Evolutionary conservation across 2,888 invertebrate genomes (phyloP), one percentile per base, ranked within the genome.

Genomic region (Cybosia mesomella): DNA sequence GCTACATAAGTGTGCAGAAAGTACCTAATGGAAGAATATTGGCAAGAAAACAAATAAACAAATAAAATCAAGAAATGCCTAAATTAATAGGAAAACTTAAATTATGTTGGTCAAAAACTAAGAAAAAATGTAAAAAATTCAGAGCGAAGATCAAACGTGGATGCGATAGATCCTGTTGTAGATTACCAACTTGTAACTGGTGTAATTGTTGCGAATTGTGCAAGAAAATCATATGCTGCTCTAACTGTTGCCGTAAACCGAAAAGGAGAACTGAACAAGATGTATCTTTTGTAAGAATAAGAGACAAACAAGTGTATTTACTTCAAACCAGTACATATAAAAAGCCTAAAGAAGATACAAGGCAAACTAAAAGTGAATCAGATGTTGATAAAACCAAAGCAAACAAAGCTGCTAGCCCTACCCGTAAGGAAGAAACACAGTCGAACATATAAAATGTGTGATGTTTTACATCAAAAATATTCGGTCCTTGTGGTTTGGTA

Each of bases 141-240:
- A 39, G 5, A 10, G 8, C 18, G 22, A 60, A 60, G 36, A 43
- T 60, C 5, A 24, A 43, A 43, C 24, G 43, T 18, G 24, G 24
- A 2, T 60, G 60, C 10, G 10, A 60, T 43, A 60, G 39, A 18
- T 39, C 39, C 22, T 60, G 60, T 43, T 43, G n/a, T 11, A 60
- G 18, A 43, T 43, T 39, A 59, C 59, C 59, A 10, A 36, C 39
- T 10, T 43, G 58, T 28, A 58, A 49, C 5, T 58, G 65, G 43
- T 65, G 65, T 22, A 65, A 58, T 28, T 58, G 77, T 11, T 75
- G 75, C 15, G 71, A 75, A 15, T 63, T n/a, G 15, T 73, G 72
- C 21, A 70, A 32, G 24, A 65, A 53, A 59, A 76, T 74, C 34
- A 34, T 65, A 18, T 32, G 34, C 43, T 49, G 32, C 49, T 66